Evolutionary conservation across 2,797 vertebrate species (phyloP), one percentile per base, ranked within the genome.

Genomic region (Prunella strophiata): DNA sequence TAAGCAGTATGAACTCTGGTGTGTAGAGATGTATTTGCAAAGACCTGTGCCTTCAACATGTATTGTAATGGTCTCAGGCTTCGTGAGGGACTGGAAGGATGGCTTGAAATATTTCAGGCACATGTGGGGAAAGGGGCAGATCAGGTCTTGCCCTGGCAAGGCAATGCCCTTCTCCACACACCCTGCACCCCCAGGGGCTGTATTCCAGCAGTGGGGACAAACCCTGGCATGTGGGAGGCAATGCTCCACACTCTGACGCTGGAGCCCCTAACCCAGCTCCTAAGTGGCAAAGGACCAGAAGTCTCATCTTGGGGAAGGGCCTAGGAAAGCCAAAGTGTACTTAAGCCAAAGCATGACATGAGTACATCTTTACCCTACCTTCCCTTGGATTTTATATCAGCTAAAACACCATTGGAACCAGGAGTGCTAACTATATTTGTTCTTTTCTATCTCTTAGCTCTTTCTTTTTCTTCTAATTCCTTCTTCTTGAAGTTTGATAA

Each of bases 261-360:
- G 47, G 23, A 67, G 16, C n/a, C 23, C 12, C 40, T 52, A 29
- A 45, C 19, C 16, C 23, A 61, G 54, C 1, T 54, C 29, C 29
- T 10, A 9, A 52, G 29, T 14, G n/a, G 23, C 23, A 25, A 51
- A 59, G 10, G 5, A 38, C 16, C n/a, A 45, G 15, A 68, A n/a
- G 16, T 4, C 10, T 0, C 23, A 20, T 1, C 5, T 47, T 0
- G 3, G 9, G 11, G 9, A 40, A 61, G 13, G 22, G 13, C 11
- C 23, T 1, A 26, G 40, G 40, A 40, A 77, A 30, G 25, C 6
- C 11, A 47, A 47, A 52, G 5, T 22, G 59, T 30, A 22, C 59
- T 30, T 42, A 30, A 42, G 38, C 4, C 59, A 21, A 62, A 38
- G 11, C 23, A 47, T 11, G 12, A 16, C 13, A 13, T 38, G 5